A percentile compares a stretch with the other conserved stretches of the same genome.
Conservation (phyloP, 2,113 vertebrate genomes). For the Ardeotis arabs region DNA sequence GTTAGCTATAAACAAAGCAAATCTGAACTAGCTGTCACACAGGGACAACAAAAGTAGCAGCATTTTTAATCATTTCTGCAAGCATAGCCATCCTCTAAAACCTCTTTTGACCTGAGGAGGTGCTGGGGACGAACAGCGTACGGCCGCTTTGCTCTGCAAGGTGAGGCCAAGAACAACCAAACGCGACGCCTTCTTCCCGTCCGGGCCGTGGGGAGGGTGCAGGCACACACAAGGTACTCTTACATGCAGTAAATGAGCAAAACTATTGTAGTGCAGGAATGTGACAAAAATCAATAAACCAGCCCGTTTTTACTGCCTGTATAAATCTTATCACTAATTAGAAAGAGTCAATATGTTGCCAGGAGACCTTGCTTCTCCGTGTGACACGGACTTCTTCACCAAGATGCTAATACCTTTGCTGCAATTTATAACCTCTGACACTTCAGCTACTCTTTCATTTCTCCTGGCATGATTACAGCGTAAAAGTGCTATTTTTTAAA, state of each 20-base stretch:
- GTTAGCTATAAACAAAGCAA: neutral
- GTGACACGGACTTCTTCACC: neutral
- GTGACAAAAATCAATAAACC: conserved; percentile 21
- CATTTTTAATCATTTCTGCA: neutral
- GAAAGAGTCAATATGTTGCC: neutral
- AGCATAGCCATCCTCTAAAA: neutral
- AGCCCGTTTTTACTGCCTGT: conserved; percentile 30
- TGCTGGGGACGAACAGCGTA: accelerated
- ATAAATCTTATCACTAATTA: conserved; percentile 56
- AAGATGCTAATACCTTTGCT: conserved; percentile 31
- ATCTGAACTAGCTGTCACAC: neutral
- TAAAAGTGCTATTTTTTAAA: conserved; percentile 48
- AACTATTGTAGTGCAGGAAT: neutral
- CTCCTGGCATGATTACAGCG: conserved; percentile 33
- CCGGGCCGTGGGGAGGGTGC: neutral
- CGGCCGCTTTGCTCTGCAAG: neutral
- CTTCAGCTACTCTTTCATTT: conserved; percentile 46
- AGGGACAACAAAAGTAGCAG: neutral
- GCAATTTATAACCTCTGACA: conserved; percentile 55
- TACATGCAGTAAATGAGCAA: neutral
- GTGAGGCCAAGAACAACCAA: neutral
- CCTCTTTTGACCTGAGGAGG: neutral
- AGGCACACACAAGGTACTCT: neutral
- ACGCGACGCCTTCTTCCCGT: accelerated
- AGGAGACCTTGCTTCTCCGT: neutral